Conservation (phyloP, 2,113 vertebrate species). For the Oncorhynchus keta region DNA sequence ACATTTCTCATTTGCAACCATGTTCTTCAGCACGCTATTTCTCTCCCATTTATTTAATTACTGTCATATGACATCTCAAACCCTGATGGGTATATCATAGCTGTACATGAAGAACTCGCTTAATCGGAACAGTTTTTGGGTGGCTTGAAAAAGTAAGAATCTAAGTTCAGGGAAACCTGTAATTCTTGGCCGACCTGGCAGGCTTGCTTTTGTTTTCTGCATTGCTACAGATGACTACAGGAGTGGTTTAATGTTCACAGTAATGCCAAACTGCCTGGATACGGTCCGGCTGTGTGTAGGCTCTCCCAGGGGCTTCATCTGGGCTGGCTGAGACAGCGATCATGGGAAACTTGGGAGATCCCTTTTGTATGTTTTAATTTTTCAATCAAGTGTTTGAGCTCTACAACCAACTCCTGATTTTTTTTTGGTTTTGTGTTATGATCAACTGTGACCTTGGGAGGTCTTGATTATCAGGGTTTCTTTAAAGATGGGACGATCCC, state of each 20-base stretch:
- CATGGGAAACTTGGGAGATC: conserved; percentile 55
- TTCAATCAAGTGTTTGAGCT: conserved; percentile 79
- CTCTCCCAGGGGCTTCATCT: conserved; percentile 34
- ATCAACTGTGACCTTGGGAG: background rate
- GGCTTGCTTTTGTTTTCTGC: conserved; percentile 38
- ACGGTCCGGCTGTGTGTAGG: conserved; percentile 33
- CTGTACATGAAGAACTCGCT: conserved; percentile 46
- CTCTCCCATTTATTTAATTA: conserved; percentile 60
- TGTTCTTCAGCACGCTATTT: conserved; percentile 49
- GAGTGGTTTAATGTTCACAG: conserved; percentile 34
- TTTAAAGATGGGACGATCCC: too few species aligned
- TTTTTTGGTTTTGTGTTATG: background rate
- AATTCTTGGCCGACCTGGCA: conserved; percentile 31
- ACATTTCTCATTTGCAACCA: conserved; percentile 30
- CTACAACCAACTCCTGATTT: conserved; percentile 3
- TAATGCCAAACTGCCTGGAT: conserved; percentile 60
- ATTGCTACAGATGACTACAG: conserved; percentile 32
- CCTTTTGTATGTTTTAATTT: conserved; percentile 66
- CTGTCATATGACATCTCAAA: conserved; percentile 6
- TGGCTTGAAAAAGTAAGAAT: conserved; percentile 41
- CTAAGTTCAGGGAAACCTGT: conserved; percentile 28
- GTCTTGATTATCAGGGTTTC: too few species aligned
- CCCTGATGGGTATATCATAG: background rate
- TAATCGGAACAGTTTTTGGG: conserved; percentile 64
- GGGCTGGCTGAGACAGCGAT: conserved; percentile 40